A percentile compares a stretch with the other conserved stretches of the same genome.
Evolutionary conservation across 2,888 invertebrate species (phyloP).

Genomic region (Megalurothrips usitatus): DNA sequence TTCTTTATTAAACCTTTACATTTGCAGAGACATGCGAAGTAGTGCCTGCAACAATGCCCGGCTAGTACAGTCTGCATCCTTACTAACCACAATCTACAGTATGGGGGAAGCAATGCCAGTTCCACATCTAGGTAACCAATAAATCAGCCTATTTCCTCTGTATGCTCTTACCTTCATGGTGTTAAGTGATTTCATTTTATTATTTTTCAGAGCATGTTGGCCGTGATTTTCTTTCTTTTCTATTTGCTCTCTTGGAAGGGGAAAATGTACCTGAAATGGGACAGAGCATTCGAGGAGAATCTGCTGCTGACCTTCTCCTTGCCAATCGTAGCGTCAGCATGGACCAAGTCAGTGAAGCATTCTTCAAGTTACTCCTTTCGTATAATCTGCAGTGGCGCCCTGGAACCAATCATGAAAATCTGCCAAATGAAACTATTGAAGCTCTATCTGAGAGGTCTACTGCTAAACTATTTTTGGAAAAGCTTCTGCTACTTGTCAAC

Average conservation of each 20-base stretch:
- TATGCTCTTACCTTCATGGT: no score
- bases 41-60: conserved; percentile 73
- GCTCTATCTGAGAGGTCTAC: conserved; percentile 48
- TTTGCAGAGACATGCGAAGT: conserved; percentile 66
- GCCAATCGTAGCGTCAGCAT: not conserved
- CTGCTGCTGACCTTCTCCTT: not conserved
- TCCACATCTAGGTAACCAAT: conserved; percentile 71
- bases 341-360: conserved; percentile 78
- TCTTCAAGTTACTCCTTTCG: conserved; percentile 76
- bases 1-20: conserved; percentile 34
- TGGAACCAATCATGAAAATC: conserved; percentile 35
- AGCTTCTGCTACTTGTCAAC: conserved; percentile 78
- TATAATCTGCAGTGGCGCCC: conserved; percentile 79
- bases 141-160: conserved; percentile 20
- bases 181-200: not conserved
- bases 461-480: conserved; percentile 87
- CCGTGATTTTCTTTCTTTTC: conserved; percentile 70
- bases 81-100: conserved; percentile 83
- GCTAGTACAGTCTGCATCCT: conserved; percentile 73
- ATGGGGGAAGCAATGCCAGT: conserved; percentile 86
- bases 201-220: conserved; percentile 73
- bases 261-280: conserved; percentile 65
- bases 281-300: not conserved
- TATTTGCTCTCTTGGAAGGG: conserved; percentile 75
- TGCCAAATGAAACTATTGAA: conserved; percentile 40